phyloP scores from a whole-genome alignment of 92 coral and sea anemone genomes.

The Phymanthus crucifer region DNA sequence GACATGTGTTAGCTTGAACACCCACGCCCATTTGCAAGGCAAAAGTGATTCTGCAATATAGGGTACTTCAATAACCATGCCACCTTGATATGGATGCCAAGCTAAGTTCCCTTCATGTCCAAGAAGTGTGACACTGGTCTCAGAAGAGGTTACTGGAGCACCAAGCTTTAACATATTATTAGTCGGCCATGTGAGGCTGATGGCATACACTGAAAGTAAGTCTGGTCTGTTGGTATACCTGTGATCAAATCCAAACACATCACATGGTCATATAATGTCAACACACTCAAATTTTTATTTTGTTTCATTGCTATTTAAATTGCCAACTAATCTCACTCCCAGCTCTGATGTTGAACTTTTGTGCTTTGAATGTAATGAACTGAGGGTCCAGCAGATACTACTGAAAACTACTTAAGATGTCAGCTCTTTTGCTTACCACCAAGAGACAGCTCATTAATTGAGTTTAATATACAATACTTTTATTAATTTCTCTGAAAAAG shows the following conservation, averaged over 20 bases:
- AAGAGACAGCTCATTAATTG: no score
- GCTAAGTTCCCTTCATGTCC: slow-evolving; percentile 51
- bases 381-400: no score
- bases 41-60: slow-evolving; percentile 58
- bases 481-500: no score
- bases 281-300: no score
- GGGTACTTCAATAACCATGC: slow-evolving; percentile 72
- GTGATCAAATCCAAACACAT: not conserved
- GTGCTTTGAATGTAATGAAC: no score
- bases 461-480: no score
- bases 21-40: slow-evolving; percentile 96
- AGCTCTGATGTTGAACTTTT: no score
- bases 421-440: no score
- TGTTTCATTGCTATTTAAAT: no score
- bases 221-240: slow-evolving; percentile 84
- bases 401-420: no score
- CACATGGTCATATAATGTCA: not conserved
- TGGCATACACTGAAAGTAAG: slow-evolving; percentile 65
- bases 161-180: slow-evolving; percentile 48
- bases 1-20: slow-evolving; percentile 61
- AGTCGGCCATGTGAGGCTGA: slow-evolving; percentile 75
- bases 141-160: slow-evolving; percentile 34
- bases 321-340: no score
- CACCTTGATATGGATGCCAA: slow-evolving; percentile 56
- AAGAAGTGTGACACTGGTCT: slow-evolving; percentile 67